Conservation (phyloP, 2,113 vertebrate species). For the Ammospiza nelsoni region DNA sequence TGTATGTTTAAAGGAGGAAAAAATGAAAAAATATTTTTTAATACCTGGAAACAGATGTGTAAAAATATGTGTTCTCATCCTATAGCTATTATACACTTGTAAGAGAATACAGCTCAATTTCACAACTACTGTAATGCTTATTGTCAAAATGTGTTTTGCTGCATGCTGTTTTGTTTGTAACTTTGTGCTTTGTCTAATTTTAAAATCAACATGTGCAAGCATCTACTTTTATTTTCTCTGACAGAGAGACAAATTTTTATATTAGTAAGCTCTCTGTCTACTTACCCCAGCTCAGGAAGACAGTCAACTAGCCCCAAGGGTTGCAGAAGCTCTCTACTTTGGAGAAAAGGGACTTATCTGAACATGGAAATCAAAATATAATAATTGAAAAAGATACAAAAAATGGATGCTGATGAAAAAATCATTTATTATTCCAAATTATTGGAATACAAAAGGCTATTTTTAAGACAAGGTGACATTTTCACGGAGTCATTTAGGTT, state of each 20-base stretch:
- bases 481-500: not conserved
- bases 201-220: not conserved
- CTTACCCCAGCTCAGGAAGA: not conserved
- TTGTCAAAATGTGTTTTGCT: not conserved
- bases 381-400: not conserved
- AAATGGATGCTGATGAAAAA: not conserved
- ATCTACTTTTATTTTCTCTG: not conserved
- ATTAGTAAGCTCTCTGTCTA: not conserved
- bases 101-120: not conserved
- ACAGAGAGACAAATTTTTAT: not conserved
- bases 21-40: not conserved
- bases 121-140: not conserved
- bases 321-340: not conserved
- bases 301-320: not conserved
- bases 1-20: not conserved
- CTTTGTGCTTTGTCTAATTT: not conserved
- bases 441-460: not conserved
- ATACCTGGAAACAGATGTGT: not conserved
- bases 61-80: not conserved
- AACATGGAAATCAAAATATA: not conserved
- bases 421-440: not conserved
- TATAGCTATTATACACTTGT: not conserved
- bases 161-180: not conserved
- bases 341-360: not conserved
- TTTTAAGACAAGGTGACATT: not conserved